Base-by-base conservation (phyloP, 2,113 vertebrate species). In the Sminthopsis crassicaudata region DNA sequence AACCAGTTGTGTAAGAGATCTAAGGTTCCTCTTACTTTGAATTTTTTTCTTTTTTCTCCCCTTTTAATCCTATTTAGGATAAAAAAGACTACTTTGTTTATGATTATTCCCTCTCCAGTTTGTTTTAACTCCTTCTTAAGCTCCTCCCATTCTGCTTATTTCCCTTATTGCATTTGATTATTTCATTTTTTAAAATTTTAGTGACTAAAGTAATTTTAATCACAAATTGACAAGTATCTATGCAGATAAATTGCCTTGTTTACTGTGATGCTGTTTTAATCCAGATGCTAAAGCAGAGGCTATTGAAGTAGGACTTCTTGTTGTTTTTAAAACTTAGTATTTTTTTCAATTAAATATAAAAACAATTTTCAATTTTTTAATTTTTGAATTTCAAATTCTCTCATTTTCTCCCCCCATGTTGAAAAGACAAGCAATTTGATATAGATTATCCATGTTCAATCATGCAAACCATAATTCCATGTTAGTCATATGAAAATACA, bases 181-280 rank as follows among this genome's bases (percentile, higher is more conserved):
- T 60, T 60, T 60, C 55, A 10, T 26, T 55, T 57, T 60, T 60
- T n/a, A n/a, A n/a, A n/a, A 91, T 89, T 96, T 46, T n/a, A 51
- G 94, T 54, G 51, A 48, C 0, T 90, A 52, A 91, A 94, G 55
- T 60, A 96, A 25, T 19, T 91, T 90, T 46, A 93, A 76, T 36
- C 30, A 90, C 14, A 90, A n/a, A 14, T 10, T 91, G 84, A 36
- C 25, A 95, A 27, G 50, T 22, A 92, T 48, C 7, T 89, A 11
- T 89, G 93, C 42, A 90, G 53, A 97, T 42, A 54, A 6, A 50
- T 50, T 57, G 0, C 1, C 46, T 14, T 90, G 22, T 0, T 55
- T 46, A 4, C 54, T n/a, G 0, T 27, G 53, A 90, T 8, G 54
- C 2, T 90, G 50, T 90, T 88, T 3, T 88, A 88, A 36, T 42